A percentile compares a stretch with the other conserved stretches of the same genome.
These are phyloP conservation scores for Megalonaias nervosa DNA, from an alignment of 1,140 invertebrate species.

Conservation along the genomic window DNA sequence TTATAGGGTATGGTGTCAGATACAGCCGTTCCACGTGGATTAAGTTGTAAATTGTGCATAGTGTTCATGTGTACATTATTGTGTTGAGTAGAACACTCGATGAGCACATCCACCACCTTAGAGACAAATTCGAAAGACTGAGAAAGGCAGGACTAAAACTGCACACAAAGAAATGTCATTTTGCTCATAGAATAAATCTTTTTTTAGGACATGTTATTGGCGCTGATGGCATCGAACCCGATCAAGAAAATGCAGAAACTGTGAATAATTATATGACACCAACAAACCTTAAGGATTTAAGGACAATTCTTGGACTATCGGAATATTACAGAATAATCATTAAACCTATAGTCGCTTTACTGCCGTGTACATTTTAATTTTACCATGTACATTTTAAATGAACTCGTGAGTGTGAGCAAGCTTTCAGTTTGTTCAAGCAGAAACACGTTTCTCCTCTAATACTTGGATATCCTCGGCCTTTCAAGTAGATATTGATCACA, in stretches of 20 bases:
- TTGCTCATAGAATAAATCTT: neutral
- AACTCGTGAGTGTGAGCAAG: too few relatives aligned
- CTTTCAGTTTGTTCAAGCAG: too few relatives aligned
- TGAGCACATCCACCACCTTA: constrained; percentile 13
- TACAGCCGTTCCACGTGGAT: neutral
- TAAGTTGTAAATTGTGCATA: neutral
- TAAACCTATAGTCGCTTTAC: too few relatives aligned
- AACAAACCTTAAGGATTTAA: too few relatives aligned
- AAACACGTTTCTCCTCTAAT: too few relatives aligned
- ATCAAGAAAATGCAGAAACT: constrained; percentile 43
- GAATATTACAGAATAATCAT: too few relatives aligned
- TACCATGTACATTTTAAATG: too few relatives aligned
- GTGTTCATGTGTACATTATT: constrained; percentile 13
- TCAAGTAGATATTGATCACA: too few relatives aligned
- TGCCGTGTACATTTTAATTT: too few relatives aligned
- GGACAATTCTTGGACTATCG: too few relatives aligned
- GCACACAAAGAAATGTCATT: constrained; percentile 1
- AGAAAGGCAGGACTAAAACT: constrained; percentile 1
- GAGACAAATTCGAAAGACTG: constrained; percentile 11
- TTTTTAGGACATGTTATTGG: constrained; percentile 5
- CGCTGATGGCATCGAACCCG: constrained; percentile 27
- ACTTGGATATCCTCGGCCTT: too few relatives aligned
- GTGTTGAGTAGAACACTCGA: neutral
- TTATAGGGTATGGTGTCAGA: too few relatives aligned
- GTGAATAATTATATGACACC: constrained; percentile 48